A percentile compares a stretch with the other conserved stretches of the same genome.
These are phyloP conservation scores for Tetropium fuscum DNA, from an alignment of 2,888 invertebrate genomes.

Conservation along the genomic window DNA sequence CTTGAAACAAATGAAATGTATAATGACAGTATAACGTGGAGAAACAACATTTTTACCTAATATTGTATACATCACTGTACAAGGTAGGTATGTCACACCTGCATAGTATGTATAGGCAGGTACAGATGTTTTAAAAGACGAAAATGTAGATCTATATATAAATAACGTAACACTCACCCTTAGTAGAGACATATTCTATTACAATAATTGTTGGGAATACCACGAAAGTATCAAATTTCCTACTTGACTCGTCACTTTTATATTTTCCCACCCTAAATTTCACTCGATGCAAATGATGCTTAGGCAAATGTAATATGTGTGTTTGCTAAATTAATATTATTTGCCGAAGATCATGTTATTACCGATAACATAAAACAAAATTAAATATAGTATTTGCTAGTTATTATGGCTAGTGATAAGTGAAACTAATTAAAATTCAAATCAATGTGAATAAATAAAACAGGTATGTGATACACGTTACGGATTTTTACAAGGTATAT, in stretches of 20 bases:
- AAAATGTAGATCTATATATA: too few species aligned
- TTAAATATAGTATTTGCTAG: slow-evolving; percentile 20
- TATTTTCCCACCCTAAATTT: slow-evolving; percentile 14
- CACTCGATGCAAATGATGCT: background rate
- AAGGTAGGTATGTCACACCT: too few species aligned
- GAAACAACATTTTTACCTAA: too few species aligned
- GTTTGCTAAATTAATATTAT: slow-evolving; percentile 16
- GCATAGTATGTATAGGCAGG: too few species aligned
- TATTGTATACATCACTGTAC: too few species aligned
- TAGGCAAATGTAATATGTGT: slow-evolving; percentile 19
- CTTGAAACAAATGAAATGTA: too few species aligned
- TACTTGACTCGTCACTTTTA: background rate
- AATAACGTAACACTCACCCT: slow-evolving; percentile 12
- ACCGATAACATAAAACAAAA: slow-evolving; percentile 19
- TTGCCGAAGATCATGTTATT: slow-evolving; percentile 19
- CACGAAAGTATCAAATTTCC: background rate
- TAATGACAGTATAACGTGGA: too few species aligned
- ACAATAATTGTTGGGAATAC: background rate
- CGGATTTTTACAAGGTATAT: background rate
- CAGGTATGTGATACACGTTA: slow-evolving; percentile 1
- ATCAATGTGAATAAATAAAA: slow-evolving; percentile 17
- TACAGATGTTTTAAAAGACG: too few species aligned
- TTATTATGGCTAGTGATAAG: slow-evolving; percentile 13
- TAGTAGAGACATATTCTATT: slow-evolving; percentile 4
- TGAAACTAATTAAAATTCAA: slow-evolving; percentile 21